Conservation (phyloP, 2,888 invertebrate genomes). For the Drosophila dives region DNA sequence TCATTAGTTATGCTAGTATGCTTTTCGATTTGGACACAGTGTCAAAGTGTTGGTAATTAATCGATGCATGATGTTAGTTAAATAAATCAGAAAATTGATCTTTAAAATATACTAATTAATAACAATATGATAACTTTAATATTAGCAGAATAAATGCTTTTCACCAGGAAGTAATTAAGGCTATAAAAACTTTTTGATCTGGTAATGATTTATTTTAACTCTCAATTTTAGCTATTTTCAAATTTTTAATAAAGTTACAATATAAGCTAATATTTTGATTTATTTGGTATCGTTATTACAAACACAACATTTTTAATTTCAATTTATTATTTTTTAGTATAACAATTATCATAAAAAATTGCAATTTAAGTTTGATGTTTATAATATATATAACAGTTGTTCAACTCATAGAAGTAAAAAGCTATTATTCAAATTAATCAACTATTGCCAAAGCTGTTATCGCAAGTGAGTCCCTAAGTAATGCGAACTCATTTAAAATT, state of each 20-base stretch:
- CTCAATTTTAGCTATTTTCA: too few relatives aligned
- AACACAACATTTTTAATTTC: not conserved
- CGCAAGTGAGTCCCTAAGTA: not conserved
- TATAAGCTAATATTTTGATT: not conserved
- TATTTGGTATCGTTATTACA: not conserved
- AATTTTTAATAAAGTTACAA: not conserved
- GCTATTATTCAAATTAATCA: not conserved
- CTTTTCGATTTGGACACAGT: not conserved
- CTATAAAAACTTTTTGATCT: not conserved
- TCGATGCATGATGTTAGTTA: not conserved
- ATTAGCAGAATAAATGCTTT: not conserved
- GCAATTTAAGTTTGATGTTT: not conserved
- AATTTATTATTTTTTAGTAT: not conserved
- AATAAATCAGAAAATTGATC: not conserved
- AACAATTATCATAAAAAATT: not conserved
- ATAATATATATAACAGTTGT: not conserved
- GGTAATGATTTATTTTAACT: not conserved
- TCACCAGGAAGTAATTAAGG: not conserved
- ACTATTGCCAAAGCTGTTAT: not conserved
- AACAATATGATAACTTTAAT: not conserved
- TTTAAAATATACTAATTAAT: not conserved
- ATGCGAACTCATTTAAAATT: not conserved
- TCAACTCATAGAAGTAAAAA: not conserved
- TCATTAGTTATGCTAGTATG: slow-evolving; percentile 6
- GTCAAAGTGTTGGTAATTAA: slow-evolving; percentile 14